These are phyloP conservation scores for Ameiurus melas DNA, from an alignment of 2,113 vertebrate genomes.

Conservation along the genomic window DNA sequence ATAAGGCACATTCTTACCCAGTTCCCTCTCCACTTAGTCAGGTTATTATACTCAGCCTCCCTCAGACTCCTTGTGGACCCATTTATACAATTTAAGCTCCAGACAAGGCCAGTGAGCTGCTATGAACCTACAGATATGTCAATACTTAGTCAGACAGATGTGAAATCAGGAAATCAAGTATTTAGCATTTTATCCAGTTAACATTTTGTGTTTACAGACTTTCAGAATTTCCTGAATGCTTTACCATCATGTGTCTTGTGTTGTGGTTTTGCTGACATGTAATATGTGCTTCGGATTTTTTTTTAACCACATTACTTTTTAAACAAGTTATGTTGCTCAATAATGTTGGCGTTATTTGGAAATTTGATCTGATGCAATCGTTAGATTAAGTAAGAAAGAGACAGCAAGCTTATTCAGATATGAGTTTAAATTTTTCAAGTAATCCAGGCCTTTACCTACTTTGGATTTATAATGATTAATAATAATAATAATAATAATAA, in stretches of 20 bases:
- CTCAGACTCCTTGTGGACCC: conserved; percentile 59
- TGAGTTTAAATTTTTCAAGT: conserved; percentile 38
- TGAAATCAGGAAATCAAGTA: conserved; percentile 28
- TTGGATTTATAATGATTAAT: conserved; percentile 39
- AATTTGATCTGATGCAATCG: conserved; percentile 17
- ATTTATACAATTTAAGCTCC: conserved; percentile 57
- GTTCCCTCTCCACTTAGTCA: conserved; percentile 55
- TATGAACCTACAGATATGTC: conserved; percentile 45
- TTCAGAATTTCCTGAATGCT: conserved; percentile 3
- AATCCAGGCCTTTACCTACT: conserved; percentile 45
- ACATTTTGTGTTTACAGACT: conserved; percentile 10
- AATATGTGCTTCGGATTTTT: conserved; percentile 25
- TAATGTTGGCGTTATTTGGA: conserved; percentile 1
- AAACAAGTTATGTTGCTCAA: conserved; percentile 4
- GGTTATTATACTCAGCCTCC: conserved; percentile 61
- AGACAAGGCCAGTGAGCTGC: conserved; percentile 64
- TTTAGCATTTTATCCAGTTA: conserved; percentile 35
- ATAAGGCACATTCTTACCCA: conserved; percentile 66
- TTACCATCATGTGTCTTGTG: conserved; percentile 23
- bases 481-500: conserved; percentile 24
- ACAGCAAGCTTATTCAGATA: conserved; percentile 42
- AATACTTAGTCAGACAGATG: conserved; percentile 11
- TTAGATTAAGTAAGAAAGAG: not conserved
- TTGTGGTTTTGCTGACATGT: conserved; percentile 17
- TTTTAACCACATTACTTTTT: not conserved